A percentile compares a stretch with the other conserved stretches of the same genome.
Evolutionary conservation across 2,888 invertebrate species (phyloP).

Genomic region (Pseudoips prasinana): DNA sequence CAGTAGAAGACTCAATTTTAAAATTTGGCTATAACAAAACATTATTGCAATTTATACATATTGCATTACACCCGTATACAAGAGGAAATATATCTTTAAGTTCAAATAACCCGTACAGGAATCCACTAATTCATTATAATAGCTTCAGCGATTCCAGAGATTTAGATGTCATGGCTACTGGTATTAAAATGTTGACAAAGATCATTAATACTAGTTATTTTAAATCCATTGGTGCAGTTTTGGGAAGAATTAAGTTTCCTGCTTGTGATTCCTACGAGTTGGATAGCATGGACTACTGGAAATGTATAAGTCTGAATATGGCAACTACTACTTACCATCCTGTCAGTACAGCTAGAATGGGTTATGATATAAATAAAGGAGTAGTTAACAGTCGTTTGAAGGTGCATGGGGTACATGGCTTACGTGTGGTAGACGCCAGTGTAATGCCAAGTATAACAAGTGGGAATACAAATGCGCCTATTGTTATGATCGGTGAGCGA

Average conservation of each 20-base stretch:
- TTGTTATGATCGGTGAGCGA: conserved; percentile 91
- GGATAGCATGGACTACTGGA: conserved; percentile 50
- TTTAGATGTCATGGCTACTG: conserved; percentile 2
- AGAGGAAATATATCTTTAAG: conserved; percentile 8
- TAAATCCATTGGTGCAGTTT: conserved; percentile 40
- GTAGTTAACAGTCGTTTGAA: conserved; percentile 80
- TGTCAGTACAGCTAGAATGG: conserved; percentile 84
- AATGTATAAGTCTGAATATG: conserved; percentile 71
- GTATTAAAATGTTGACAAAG: conserved; percentile 2
- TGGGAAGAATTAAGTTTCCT: conserved; percentile 44
- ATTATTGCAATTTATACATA: neutral
- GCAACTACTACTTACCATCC: conserved; percentile 84
- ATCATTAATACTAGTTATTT: conserved; percentile 39
- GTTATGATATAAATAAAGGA: conserved; percentile 48
- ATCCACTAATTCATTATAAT: conserved; percentile 41
- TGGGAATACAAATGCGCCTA: conserved; percentile 90
- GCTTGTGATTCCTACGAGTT: conserved; percentile 42
- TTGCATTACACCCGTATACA: conserved; percentile 5
- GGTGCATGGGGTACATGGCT: conserved; percentile 83
- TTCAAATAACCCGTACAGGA: conserved; percentile 19
- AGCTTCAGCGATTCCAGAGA: conserved; percentile 8
- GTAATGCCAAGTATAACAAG: conserved; percentile 89
- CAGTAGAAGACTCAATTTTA: neutral
- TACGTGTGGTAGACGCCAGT: conserved; percentile 88
- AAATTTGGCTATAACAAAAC: neutral